A percentile compares a stretch with the other conserved stretches of the same genome.
phyloP scores from a whole-genome alignment of 2,888 invertebrate species.

The Lasioglossum oenotherae region DNA sequence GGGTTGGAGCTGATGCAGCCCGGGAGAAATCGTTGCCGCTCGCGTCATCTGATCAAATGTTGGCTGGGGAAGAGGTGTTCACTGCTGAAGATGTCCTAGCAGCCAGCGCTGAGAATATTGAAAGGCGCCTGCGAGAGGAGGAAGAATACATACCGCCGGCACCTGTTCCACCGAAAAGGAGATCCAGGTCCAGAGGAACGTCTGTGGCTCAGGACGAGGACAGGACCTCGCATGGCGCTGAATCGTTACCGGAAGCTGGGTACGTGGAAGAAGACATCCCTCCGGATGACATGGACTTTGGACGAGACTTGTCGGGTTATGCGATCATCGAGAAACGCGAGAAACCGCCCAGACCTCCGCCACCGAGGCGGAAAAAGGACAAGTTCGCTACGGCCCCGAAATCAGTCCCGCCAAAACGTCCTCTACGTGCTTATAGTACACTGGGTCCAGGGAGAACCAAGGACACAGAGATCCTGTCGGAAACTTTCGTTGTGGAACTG shows the following conservation, averaged over 20 bases:
- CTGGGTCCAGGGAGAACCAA: slow-evolving; percentile 87
- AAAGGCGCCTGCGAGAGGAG: slow-evolving; percentile 84
- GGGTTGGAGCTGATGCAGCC: slow-evolving; percentile 22
- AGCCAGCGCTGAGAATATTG: slow-evolving; percentile 52
- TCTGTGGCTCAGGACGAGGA: slow-evolving; percentile 87
- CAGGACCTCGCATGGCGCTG: slow-evolving; percentile 89
- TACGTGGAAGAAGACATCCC: slow-evolving; percentile 84
- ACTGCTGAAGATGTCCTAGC: slow-evolving; percentile 44
- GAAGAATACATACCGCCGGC: slow-evolving; percentile 86
- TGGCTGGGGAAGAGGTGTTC: slow-evolving; percentile 25
- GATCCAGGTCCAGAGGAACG: slow-evolving; percentile 86
- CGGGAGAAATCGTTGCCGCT: slow-evolving; percentile 50
- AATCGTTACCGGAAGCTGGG: slow-evolving; percentile 86
- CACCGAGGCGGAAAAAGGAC: slow-evolving; percentile 86
- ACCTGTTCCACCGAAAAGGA: slow-evolving; percentile 86
- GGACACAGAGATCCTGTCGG: slow-evolving; percentile 47
- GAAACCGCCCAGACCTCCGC: slow-evolving; percentile 87
- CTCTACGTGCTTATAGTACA: slow-evolving; percentile 87
- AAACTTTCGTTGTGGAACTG: slow-evolving; percentile 4
- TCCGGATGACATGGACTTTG: slow-evolving; percentile 81
- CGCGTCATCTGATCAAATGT: neutral
- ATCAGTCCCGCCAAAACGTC: slow-evolving; percentile 86
- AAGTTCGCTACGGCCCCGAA: slow-evolving; percentile 90
- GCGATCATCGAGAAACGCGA: slow-evolving; percentile 91
- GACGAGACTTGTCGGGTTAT: slow-evolving; percentile 87